A percentile compares a stretch with the other conserved stretches of the same genome.
These are phyloP conservation scores for Piprites chloris DNA, from an alignment of 2,113 vertebrate genomes.

Conservation along the genomic window DNA sequence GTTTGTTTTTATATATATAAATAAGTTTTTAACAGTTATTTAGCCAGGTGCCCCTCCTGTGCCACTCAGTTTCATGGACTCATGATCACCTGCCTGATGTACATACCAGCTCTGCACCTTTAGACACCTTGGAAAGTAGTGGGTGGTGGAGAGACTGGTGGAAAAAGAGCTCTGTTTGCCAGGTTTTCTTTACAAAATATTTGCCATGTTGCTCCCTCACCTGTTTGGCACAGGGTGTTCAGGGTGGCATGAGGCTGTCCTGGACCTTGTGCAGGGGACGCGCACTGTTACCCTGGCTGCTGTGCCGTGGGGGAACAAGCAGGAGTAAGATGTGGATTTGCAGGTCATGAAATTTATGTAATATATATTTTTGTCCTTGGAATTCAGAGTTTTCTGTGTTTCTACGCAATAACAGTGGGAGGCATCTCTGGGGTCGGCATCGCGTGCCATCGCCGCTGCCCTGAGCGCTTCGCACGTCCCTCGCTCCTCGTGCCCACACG, in stretches of 20 bases:
- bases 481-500: neutral
- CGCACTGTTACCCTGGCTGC: rapidly evolving
- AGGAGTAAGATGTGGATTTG: neutral
- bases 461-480: neutral
- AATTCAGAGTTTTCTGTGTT: neutral
- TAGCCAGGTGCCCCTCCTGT: neutral
- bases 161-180: neutral
- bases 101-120: rapidly evolving
- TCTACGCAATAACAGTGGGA: neutral
- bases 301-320: rapidly evolving
- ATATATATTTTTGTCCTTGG: neutral
- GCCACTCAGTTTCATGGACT: neutral
- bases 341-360: neutral
- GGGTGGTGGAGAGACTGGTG: neutral
- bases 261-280: rapidly evolving
- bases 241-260: neutral
- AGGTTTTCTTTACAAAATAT: neutral
- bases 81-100: neutral
- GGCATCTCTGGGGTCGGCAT: neutral
- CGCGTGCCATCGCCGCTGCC: rapidly evolving
- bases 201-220: neutral
- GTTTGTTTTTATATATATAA: neutral
- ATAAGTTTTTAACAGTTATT: neutral
- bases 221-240: neutral
- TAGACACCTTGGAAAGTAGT: neutral